Conservation (phyloP, 1,140 invertebrate species). For the Rhynchophorus ferrugineus region DNA sequence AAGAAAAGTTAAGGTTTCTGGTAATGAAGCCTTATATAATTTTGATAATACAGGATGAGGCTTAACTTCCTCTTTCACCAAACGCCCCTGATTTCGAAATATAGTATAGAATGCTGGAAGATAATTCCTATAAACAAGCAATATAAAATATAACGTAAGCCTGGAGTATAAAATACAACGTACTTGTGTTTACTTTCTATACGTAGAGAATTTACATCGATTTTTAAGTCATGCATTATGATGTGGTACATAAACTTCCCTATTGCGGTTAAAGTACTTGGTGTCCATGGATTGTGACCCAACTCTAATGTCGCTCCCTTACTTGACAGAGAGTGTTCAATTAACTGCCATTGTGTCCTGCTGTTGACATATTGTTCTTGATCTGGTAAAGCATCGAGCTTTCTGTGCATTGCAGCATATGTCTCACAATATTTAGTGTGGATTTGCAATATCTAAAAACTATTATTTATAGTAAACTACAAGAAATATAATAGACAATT, state of each 20-base stretch:
- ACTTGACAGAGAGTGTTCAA: conserved; percentile 47
- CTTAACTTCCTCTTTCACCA: conserved; percentile 70
- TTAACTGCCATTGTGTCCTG: conserved; percentile 65
- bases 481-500: too few relatives aligned
- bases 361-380: conserved; percentile 48
- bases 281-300: conserved; percentile 55
- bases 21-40: conserved; percentile 58
- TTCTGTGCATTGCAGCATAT: conserved; percentile 32
- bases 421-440: conserved; percentile 33
- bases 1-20: conserved; percentile 62
- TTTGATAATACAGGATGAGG: conserved; percentile 67
- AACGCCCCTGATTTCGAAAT: conserved; percentile 58
- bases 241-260: conserved; percentile 85
- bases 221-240: conserved; percentile 76
- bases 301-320: conserved; percentile 51
- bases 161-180: conserved; percentile 25
- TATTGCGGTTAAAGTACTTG: conserved; percentile 47
- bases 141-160: background rate
- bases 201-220: conserved; percentile 62
- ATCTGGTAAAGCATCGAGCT: conserved; percentile 35
- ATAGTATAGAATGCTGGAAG: conserved; percentile 77
- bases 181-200: conserved; percentile 47
- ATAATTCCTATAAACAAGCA: conserved; percentile 40
- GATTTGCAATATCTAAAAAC: conserved; percentile 27
- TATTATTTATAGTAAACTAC: background rate